A percentile compares a stretch with the other conserved stretches of the same genome.
Evolutionary conservation across 1,140 invertebrate genomes (phyloP).

Genomic region (Drosophila saltans): DNA sequence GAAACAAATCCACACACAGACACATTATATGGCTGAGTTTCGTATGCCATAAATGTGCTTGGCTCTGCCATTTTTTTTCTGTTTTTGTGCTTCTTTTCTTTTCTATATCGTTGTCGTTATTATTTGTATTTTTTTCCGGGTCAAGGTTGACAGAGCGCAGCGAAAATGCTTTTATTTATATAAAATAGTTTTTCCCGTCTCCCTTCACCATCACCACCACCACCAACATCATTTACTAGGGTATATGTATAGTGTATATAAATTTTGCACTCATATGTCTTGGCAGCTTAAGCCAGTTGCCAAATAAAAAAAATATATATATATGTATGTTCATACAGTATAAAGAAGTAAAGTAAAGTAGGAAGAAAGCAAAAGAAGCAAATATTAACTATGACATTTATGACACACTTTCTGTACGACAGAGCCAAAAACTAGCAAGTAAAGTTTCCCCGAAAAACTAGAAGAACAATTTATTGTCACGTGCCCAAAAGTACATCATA

Average conservation of each 20-base stretch:
- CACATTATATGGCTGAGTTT: conserved; percentile 13
- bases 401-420: conserved; percentile 72
- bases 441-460: conserved; percentile 45
- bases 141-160: conserved; percentile 75
- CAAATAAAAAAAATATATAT: conserved; percentile 40
- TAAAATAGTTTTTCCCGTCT: conserved; percentile 40
- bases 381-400: conserved; percentile 81
- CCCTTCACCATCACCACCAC: no score
- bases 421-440: conserved; percentile 27
- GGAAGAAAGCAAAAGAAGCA: conserved; percentile 62
- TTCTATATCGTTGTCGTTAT: conserved; percentile 9
- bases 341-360: conserved; percentile 19
- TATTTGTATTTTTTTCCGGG: conserved; percentile 44
- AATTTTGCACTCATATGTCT: conserved; percentile 3
- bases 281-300: conserved; percentile 55
- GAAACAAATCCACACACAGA: not conserved
- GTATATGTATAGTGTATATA: not conserved
- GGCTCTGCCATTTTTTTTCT: conserved; percentile 21
- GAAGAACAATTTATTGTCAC: conserved; percentile 79
- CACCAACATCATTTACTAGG: no score
- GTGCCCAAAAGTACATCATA: conserved; percentile 69
- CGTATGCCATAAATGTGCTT: conserved; percentile 19
- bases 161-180: conserved; percentile 67
- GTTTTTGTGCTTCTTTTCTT: conserved; percentile 4
- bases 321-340: not conserved